phyloP scores from a whole-genome alignment of 2,113 vertebrate genomes.

The Lasiurus borealis region DNA sequence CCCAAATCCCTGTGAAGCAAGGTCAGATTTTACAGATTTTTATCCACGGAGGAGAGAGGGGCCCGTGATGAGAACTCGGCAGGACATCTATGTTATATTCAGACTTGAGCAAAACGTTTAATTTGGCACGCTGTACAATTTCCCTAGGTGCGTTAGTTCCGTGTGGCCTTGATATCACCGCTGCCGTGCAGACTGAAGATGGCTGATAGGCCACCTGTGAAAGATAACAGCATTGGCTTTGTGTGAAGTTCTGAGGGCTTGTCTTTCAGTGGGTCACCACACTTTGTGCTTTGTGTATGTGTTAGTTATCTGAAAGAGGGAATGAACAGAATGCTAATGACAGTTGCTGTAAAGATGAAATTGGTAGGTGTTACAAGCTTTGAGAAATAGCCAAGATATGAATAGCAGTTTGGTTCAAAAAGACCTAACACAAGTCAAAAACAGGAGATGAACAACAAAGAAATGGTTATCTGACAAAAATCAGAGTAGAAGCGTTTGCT shows the following conservation, averaged over 20 bases:
- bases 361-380: conserved; percentile 58
- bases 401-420: conserved; percentile 49
- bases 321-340: conserved; percentile 57
- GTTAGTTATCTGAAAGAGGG: conserved; percentile 47
- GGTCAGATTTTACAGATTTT: neutral
- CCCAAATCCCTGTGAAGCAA: neutral
- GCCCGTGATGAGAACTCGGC: neutral
- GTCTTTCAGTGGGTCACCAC: neutral
- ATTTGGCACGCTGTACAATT: neutral
- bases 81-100: neutral
- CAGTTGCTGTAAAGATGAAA: conserved; percentile 43
- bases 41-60: neutral
- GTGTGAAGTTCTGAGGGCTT: neutral
- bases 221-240: neutral
- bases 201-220: neutral
- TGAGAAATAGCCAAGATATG: conserved; percentile 64
- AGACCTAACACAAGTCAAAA: conserved; percentile 62
- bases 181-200: neutral
- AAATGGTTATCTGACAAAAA: conserved; percentile 35
- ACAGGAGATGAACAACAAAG: neutral
- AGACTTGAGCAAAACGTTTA: neutral
- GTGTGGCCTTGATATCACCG: neutral
- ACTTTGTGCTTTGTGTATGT: conserved; percentile 55
- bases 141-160: neutral
- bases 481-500: neutral